Evolutionary conservation across 2,888 invertebrate species (phyloP).

Genomic region (Orchesella flavescens): DNA sequence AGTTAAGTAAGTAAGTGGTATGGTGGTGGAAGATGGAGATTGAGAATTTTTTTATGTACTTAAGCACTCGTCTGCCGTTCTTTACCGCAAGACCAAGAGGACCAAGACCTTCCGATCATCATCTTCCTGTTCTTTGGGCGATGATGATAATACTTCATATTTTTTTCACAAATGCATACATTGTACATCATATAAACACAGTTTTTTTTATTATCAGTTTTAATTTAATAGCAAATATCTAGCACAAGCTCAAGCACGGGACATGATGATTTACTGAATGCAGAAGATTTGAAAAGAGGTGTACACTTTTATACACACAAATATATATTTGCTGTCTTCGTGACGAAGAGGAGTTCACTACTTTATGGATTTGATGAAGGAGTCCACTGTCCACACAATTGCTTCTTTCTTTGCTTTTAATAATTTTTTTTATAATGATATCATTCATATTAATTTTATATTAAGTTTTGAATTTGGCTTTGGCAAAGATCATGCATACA

Average conservation of each 20-base stretch:
- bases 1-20: neutral
- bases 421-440: too few relatives aligned
- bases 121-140: neutral
- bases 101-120: conserved; percentile 9
- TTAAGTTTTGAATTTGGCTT: too few relatives aligned
- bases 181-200: neutral
- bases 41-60: conserved; percentile 14
- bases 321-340: conserved; percentile 27
- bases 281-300: too few relatives aligned
- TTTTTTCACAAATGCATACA: neutral
- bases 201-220: neutral
- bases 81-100: neutral
- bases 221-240: conserved; percentile 21
- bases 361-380: conserved; percentile 11
- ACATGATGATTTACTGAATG: conserved; percentile 13
- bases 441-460: too few relatives aligned
- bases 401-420: neutral
- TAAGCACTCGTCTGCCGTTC: neutral
- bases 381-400: neutral
- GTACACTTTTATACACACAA: conserved; percentile 29
- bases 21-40: neutral
- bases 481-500: too few relatives aligned
- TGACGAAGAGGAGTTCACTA: conserved; percentile 39
- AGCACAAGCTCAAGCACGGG: conserved; percentile 40
- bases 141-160: neutral